Percentiles rank a stretch among this genome's conserved stretches.
Evolutionary conservation across 2,113 vertebrate species (phyloP).

Genomic region (Manacus vitellinus): DNA sequence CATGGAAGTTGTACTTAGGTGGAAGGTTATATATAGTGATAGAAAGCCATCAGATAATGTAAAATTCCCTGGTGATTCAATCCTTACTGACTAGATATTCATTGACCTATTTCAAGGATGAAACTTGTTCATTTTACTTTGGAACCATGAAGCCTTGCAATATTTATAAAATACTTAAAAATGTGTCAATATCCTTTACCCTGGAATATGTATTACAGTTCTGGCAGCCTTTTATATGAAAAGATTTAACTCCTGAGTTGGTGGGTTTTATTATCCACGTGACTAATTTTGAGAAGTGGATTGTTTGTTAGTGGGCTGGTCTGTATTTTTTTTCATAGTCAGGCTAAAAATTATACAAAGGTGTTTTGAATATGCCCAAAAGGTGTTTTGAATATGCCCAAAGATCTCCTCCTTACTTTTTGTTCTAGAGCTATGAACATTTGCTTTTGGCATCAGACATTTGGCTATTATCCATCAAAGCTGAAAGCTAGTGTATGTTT

Average conservation of each 20-base stretch:
- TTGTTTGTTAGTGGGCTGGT: neutral
- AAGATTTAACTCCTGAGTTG: neutral
- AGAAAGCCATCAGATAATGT: neutral
- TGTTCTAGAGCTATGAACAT: no score
- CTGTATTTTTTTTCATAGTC: neutral
- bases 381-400: neutral
- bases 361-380: neutral
- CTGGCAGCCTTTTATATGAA: neutral
- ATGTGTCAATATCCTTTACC: neutral
- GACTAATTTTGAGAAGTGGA: neutral
- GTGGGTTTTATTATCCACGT: neutral
- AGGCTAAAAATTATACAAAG: neutral
- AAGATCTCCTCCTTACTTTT: neutral
- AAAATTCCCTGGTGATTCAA: neutral
- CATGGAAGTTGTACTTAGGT: neutral
- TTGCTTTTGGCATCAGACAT: neutral
- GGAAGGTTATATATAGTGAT: neutral
- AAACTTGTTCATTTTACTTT: neutral
- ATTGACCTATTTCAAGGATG: conserved; percentile 14
- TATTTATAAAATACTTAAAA: conserved; percentile 4
- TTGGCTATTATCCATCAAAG: neutral
- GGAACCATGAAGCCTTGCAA: neutral
- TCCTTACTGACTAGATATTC: neutral
- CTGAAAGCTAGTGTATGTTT: neutral
- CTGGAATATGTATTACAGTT: neutral